These are phyloP conservation scores for Pogonus chalceus DNA, from an alignment of 1,140 invertebrate species.

Conservation along the genomic window DNA sequence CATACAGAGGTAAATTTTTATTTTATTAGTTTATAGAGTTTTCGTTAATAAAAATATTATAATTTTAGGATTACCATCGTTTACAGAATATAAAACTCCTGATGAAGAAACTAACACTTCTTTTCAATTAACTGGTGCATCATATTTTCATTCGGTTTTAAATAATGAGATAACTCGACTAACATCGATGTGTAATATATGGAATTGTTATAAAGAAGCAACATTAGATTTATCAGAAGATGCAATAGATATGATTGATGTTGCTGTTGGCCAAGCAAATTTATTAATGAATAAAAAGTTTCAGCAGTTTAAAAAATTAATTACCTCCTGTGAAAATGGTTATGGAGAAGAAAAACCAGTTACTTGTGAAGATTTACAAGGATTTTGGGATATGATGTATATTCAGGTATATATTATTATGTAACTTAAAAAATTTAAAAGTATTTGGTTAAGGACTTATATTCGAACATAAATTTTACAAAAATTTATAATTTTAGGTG, in stretches of 20 bases:
- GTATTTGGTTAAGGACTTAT: neutral
- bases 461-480: neutral
- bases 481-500: conserved; percentile 13
- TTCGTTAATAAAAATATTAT: conserved; percentile 4
- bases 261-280: conserved; percentile 56
- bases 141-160: conserved; percentile 43
- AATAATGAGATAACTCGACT: conserved; percentile 40
- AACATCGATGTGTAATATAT: conserved; percentile 34
- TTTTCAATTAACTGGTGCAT: conserved; percentile 20
- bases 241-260: conserved; percentile 48
- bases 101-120: conserved; percentile 7
- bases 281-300: conserved; percentile 58
- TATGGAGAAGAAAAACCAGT: conserved; percentile 44
- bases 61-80: neutral
- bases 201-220: conserved; percentile 35
- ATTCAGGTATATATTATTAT: conserved; percentile 45
- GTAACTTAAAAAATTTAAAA: neutral
- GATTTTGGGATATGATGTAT: conserved; percentile 68
- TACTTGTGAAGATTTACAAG: conserved; percentile 54
- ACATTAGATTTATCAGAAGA: conserved; percentile 33
- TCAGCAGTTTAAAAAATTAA: conserved; percentile 51
- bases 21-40: neutral
- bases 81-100: neutral
- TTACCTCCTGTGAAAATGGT: conserved; percentile 50
- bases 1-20: neutral